Conservation (phyloP, 2,797 vertebrate genomes). For the Streptopelia turtur region DNA sequence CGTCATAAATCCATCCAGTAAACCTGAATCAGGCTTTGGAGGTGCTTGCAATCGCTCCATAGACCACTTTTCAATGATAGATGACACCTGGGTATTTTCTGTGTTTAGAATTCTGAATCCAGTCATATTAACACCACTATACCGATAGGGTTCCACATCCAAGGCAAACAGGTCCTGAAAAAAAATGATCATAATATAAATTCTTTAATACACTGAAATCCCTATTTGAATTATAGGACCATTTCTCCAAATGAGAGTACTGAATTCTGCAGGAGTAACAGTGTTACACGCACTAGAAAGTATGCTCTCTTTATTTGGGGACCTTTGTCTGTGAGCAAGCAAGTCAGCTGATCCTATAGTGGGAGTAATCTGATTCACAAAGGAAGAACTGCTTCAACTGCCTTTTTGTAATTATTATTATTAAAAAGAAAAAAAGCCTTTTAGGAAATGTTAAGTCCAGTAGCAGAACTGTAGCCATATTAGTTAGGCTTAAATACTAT, state of each 20-base stretch:
- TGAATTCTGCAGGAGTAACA: not conserved
- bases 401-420: too few relatives aligned
- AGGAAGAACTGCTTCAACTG: not conserved
- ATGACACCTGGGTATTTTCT: constrained; percentile 93
- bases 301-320: not conserved
- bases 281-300: not conserved
- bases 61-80: constrained; percentile 98
- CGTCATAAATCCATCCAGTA: constrained; percentile 99
- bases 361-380: not conserved
- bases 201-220: not conserved
- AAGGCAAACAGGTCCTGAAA: constrained; percentile 92
- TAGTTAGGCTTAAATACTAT: not conserved
- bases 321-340: not conserved
- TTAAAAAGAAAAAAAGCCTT: not conserved
- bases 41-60: constrained; percentile 97
- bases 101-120: constrained; percentile 97
- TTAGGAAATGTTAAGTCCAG: not conserved
- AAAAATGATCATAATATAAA: not conserved
- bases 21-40: constrained; percentile 95
- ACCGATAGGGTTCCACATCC: constrained; percentile 96
- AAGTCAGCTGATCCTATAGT: not conserved
- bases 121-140: constrained; percentile 98
- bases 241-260: not conserved
- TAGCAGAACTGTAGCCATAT: not conserved
- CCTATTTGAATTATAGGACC: not conserved